phyloP scores from a whole-genome alignment of 1,140 invertebrate species.

The Magallana angulata region DNA sequence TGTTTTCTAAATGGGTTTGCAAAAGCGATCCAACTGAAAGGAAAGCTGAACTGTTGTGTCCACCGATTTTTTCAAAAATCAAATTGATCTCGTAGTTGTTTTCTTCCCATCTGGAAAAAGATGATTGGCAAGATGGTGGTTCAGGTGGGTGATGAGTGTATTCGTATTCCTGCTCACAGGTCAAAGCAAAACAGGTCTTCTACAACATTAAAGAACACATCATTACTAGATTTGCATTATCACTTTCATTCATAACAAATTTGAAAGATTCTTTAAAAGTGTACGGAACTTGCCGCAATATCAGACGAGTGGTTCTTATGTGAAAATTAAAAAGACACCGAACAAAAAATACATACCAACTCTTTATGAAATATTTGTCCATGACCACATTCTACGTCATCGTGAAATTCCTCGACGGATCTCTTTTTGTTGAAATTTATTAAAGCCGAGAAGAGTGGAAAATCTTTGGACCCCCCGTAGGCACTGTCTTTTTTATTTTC shows the following conservation, averaged over 20 bases:
- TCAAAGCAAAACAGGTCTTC: neutral
- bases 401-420: too few species aligned
- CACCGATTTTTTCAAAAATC: neutral
- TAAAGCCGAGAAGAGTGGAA: neutral
- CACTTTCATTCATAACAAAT: neutral
- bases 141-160: neutral
- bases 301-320: too few species aligned
- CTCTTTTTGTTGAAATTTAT: neutral
- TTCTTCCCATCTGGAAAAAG: neutral
- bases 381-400: neutral
- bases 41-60: neutral
- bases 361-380: neutral
- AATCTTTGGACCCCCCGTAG: neutral
- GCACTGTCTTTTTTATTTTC: neutral
- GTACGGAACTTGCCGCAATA: neutral
- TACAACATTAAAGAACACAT: neutral
- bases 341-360: neutral
- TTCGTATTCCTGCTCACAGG: neutral
- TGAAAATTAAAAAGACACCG: too few species aligned
- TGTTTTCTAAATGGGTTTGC: neutral
- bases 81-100: neutral
- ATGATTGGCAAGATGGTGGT: neutral
- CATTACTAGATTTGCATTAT: too few species aligned
- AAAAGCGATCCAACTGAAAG: neutral
- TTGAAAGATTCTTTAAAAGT: neutral